phyloP scores from a whole-genome alignment of 2,113 vertebrate genomes.

The Sander lucioperca region DNA sequence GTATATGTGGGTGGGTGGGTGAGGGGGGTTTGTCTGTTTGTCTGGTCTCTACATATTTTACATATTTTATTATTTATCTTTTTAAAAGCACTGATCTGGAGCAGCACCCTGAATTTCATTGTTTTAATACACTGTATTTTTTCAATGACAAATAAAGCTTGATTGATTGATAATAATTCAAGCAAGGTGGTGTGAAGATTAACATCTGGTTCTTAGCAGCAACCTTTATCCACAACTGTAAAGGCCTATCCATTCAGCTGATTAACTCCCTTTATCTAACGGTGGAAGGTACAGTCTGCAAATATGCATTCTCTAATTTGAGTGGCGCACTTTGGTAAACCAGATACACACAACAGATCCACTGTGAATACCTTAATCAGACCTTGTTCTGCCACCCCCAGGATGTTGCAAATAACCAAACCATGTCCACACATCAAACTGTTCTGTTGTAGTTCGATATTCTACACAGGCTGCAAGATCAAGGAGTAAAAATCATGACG shows the following conservation, averaged over 20 bases:
- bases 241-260: slow-evolving; percentile 8
- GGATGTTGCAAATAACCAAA: neutral
- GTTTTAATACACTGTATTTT: too few species aligned
- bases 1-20: too few species aligned
- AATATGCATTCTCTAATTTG: slow-evolving; percentile 13
- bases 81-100: too few species aligned
- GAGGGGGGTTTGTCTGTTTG: too few species aligned
- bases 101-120: too few species aligned
- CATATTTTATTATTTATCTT: too few species aligned
- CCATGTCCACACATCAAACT: neutral
- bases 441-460: neutral
- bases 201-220: neutral
- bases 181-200: neutral
- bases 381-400: neutral
- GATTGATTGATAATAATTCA: neutral
- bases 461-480: neutral
- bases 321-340: slow-evolving; percentile 6
- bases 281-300: neutral
- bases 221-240: neutral
- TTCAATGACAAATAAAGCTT: too few species aligned
- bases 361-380: slow-evolving; percentile 7
- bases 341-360: slow-evolving; percentile 7
- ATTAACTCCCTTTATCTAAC: slow-evolving; percentile 17
- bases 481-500: neutral
- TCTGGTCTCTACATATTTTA: too few species aligned